phyloP scores from a whole-genome alignment of 1,140 invertebrate species.

The Stegodyphus mimosarum region DNA sequence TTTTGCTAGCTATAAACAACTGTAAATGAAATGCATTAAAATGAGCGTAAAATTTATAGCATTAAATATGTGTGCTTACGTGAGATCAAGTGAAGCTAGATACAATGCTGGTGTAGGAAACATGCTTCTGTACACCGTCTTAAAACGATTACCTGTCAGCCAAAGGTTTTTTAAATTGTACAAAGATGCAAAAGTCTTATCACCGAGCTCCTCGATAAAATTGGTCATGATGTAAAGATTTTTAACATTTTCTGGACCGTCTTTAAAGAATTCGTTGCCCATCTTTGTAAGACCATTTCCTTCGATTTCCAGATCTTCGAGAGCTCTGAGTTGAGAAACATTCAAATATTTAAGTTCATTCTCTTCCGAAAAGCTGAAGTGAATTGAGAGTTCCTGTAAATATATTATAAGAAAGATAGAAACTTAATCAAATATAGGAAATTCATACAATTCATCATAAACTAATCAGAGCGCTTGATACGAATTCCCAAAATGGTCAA shows the following conservation, averaged over 20 bases:
- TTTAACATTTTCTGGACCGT: constrained; percentile 22
- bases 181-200: constrained; percentile 22
- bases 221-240: constrained; percentile 49
- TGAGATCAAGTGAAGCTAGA: constrained; percentile 19
- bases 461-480: no score
- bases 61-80: neutral
- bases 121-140: constrained; percentile 38
- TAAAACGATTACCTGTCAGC: constrained; percentile 38
- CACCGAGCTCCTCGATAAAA: constrained; percentile 24
- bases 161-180: constrained; percentile 25
- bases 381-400: constrained; percentile 46
- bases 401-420: neutral
- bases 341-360: constrained; percentile 35
- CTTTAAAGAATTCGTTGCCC: constrained; percentile 31
- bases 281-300: constrained; percentile 24
- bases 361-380: constrained; percentile 43
- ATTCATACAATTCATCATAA: no score
- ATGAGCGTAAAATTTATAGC: no score
- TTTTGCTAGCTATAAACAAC: no score
- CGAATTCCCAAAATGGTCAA: no score
- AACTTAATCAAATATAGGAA: neutral
- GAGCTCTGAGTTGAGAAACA: neutral
- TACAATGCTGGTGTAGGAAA: constrained; percentile 26
- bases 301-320: constrained; percentile 46
- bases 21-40: no score